Percentiles rank a stretch among this genome's conserved stretches.
phyloP scores from a whole-genome alignment of 1,140 invertebrate genomes.

The Monomorium pharaonis region DNA sequence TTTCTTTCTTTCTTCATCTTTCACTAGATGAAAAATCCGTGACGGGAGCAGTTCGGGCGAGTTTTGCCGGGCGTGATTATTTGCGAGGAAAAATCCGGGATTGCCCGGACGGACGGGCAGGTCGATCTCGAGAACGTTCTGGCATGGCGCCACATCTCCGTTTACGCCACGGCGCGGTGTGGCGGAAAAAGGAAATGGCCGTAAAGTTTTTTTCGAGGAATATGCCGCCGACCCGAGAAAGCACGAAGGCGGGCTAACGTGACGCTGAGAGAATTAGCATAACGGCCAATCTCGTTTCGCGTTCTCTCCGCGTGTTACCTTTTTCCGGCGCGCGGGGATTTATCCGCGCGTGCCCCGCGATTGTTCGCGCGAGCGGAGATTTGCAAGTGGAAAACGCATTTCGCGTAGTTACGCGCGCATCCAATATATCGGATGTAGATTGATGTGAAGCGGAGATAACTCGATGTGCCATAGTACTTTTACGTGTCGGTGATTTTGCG shows the following conservation, averaged over 20 bases:
- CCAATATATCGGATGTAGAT: neutral
- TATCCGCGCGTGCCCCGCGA: neutral
- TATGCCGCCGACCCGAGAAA: conserved; percentile 35
- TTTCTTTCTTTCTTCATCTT: conserved; percentile 40
- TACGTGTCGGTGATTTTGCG: neutral
- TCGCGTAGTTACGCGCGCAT: neutral
- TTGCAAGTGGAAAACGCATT: neutral
- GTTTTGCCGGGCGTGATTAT: conserved; percentile 50
- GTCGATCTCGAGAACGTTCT: conserved; percentile 46
- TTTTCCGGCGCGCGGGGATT: neutral
- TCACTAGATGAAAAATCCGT: conserved; percentile 48
- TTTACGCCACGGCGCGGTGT: conserved; percentile 35
- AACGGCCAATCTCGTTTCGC: conserved; percentile 51
- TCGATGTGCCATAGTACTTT: neutral
- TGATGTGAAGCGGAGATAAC: neutral
- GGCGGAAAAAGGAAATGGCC: conserved; percentile 54
- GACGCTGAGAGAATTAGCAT: conserved; percentile 45
- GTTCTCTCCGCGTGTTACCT: conserved; percentile 13
- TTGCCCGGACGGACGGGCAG: conserved; percentile 33
- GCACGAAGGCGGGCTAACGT: conserved; percentile 14
- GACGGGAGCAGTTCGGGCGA: conserved; percentile 35
- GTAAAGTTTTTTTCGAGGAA: conserved; percentile 45
- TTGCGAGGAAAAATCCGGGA: conserved; percentile 54
- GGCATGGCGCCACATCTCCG: conserved; percentile 54
- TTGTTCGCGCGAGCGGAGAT: conserved; percentile 1